Evolutionary conservation across 1,140 invertebrate genomes (phyloP), one percentile per base, ranked within the genome.

Genomic region (Coptotermes formosanus): DNA sequence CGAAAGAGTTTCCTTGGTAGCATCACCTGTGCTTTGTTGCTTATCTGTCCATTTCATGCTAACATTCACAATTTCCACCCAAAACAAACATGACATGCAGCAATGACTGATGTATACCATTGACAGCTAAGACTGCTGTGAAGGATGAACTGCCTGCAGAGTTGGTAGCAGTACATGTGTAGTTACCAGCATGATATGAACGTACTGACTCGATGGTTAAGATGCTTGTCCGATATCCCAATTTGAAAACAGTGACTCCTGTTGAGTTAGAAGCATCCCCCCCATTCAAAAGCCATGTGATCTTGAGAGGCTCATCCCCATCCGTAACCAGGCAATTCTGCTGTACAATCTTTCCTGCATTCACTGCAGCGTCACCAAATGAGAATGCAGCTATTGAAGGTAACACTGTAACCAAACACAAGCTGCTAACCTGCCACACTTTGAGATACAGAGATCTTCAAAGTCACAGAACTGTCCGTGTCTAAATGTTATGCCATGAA

Each of bases 101-200:
- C n/a, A 16, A 75, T 30, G 25, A 6, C 52, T 4, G 64, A 75
- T 52, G 44, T 19, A 87, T 90, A 96, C 95, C 95, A 92, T 96
- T 95, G 88, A 96, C 94, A 90, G 93, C 93, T 89, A 96, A 91
- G 88, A 91, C 91, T 69, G 95, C 92, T 82, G 94, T 94, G 89
- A 94, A 94, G 89, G 93, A 94, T 82, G 93, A 93, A 87, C 91
- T 32, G 88, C 96, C 97, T 85, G 96, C 97, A 88, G 92, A 91
- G 91, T 98, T 97, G 23, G 81, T 87, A 23, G 88, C 90, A 8
- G 88, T 88, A 55, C 88, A 88, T 0, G 88, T 87, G 55, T 87
- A 88, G 25, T 85, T 86, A 19, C 88, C 88, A 45, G 64, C 87
- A 86, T 91, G 89, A 14, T 86, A 87, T 4, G 89, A 87, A 43